Base-by-base conservation (phyloP, 2,888 invertebrate species). In the Ectropis crepuscularia region DNA sequence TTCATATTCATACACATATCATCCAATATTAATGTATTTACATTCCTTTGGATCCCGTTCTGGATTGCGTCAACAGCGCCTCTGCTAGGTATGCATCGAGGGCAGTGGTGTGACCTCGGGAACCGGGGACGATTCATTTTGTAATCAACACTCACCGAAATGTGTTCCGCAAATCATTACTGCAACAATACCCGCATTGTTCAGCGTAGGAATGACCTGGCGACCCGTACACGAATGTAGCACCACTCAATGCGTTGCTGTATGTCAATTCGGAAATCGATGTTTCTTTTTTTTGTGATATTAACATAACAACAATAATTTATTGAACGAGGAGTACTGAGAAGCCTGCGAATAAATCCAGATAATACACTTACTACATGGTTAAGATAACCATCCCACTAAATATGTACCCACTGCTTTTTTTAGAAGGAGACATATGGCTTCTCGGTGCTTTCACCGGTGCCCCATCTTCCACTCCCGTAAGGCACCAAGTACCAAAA, bases 131-230 rank as follows among this genome's bases (percentile, higher is more conserved):
- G 49, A 59, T 66, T 57, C 69, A 67, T 70, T 71, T 77, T 73
- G 72, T 78, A 76, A 75, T 74, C 64, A 70, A 67, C 71, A 66
- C 64, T 71, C 73, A 73, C 71, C 63, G 70, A 70, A 81, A 78
- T 76, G 74, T 73, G 78, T 74, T 73, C 75, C 65, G 51, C 74
- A 75, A 79, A 72, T 66, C 71, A 68, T 58, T 66, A 62, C 61
- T 70, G 62, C 65, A 75, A 82, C 78, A 81, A 82, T 80, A 72
- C 68, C 63, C 68, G 67, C 76, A 79, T 81, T 81, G 81, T 80
- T 78, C 51, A 72, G 54, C 74, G 72, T 76, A 74, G 79, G 78
- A 74, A 72, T 55, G 55, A 77, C 78, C 71, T 64, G 58, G 45
- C 57, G 73, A 79, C 78, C 77, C 78, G 74, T 69, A 68, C 16